Evolutionary conservation across 2,888 invertebrate species (phyloP).

Genomic region (Troglohyphantes excavatus): DNA sequence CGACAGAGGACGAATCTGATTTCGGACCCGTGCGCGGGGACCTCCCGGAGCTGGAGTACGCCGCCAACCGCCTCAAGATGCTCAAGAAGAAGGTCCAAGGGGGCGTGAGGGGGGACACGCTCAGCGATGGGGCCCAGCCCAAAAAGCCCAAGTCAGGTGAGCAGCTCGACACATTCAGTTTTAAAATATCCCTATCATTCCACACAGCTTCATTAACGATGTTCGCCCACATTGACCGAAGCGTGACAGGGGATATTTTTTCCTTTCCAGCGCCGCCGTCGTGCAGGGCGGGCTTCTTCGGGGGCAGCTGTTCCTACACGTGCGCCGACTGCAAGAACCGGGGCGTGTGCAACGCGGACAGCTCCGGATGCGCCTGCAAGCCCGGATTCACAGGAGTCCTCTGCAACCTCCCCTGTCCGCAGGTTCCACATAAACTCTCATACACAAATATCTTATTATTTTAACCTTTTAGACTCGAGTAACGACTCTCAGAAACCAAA

Average conservation of each 20-base stretch:
- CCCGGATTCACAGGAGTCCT: constrained; percentile 60
- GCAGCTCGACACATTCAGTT: too few species aligned
- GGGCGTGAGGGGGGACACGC: constrained; percentile 4
- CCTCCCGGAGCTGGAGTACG: constrained; percentile 64
- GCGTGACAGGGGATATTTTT: too few species aligned
- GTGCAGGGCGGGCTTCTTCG: constrained; percentile 52
- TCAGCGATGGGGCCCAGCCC: constrained; percentile 16
- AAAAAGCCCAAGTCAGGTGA: background rate
- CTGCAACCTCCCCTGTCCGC: constrained; percentile 57
- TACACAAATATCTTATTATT: too few species aligned
- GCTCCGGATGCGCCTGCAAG: constrained; percentile 64
- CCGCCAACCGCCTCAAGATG: constrained; percentile 40
- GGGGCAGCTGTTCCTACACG: constrained; percentile 50
- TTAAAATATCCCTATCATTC: too few species aligned
- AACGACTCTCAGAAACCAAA: too few species aligned
- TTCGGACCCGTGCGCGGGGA: constrained; percentile 67
- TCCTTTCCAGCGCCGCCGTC: background rate
- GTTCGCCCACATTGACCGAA: too few species aligned
- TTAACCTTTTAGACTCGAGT: too few species aligned
- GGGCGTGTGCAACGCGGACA: constrained; percentile 52
- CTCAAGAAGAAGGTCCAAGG: constrained; percentile 21
- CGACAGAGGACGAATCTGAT: constrained; percentile 67
- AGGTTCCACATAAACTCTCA: too few species aligned
- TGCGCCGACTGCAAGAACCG: constrained; percentile 69
- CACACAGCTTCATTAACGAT: too few species aligned